Conservation (phyloP, 2,888 invertebrate species). For the Apamea crenata region DNA sequence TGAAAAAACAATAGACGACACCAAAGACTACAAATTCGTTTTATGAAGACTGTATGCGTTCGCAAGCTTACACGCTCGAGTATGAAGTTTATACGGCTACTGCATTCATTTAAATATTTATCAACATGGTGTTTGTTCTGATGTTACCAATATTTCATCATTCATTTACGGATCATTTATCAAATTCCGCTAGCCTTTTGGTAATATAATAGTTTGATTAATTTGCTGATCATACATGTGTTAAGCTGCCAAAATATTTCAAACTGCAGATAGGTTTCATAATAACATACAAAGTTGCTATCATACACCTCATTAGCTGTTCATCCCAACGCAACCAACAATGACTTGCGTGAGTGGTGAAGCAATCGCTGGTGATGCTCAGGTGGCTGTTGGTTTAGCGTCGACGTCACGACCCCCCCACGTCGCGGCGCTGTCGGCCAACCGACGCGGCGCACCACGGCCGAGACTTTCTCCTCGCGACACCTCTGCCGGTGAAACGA, state of each 20-base stretch:
- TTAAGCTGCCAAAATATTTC: constrained; percentile 21
- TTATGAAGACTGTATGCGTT: constrained; percentile 55
- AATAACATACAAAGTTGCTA: constrained; percentile 35
- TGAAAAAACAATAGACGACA: constrained; percentile 74
- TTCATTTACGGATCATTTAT: constrained; percentile 13
- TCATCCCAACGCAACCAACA: constrained; percentile 59
- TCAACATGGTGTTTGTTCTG: constrained; percentile 13
- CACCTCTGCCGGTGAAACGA: constrained; percentile 86
- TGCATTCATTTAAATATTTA: constrained; percentile 48
- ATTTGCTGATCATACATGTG: constrained; percentile 27
- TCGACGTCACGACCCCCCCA: constrained; percentile 86
- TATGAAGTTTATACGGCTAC: constrained; percentile 24
- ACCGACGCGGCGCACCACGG: constrained; percentile 87
- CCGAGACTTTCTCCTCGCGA: constrained; percentile 90
- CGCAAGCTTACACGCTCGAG: constrained; percentile 25
- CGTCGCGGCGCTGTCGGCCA: constrained; percentile 74
- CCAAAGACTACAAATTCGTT: constrained; percentile 69
- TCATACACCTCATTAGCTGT: constrained; percentile 56
- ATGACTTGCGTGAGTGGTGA: constrained; percentile 62
- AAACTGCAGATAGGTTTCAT: constrained; percentile 30
- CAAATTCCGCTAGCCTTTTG: constrained; percentile 13
- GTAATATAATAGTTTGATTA: constrained; percentile 19
- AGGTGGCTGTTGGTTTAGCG: constrained; percentile 79
- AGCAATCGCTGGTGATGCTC: constrained; percentile 73
- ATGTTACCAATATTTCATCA: constrained; percentile 24